These are phyloP conservation scores for Clostera curtula DNA, from an alignment of 2,888 invertebrate species.

Conservation along the genomic window DNA sequence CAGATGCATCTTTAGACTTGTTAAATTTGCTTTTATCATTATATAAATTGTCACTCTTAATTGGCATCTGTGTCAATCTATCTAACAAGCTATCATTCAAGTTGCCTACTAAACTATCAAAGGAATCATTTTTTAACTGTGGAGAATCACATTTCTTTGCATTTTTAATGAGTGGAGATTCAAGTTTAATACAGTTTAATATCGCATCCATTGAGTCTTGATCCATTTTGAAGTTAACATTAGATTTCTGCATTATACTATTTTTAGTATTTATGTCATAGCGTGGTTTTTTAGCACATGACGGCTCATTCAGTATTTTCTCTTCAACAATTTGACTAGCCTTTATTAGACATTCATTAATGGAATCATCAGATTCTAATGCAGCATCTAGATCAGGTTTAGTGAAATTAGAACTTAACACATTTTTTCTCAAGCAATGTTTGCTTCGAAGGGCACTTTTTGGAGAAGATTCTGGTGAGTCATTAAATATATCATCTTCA, in stretches of 20 bases:
- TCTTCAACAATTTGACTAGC: slow-evolving; percentile 68
- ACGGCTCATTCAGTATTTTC: slow-evolving; percentile 36
- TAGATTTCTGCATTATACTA: slow-evolving; percentile 20
- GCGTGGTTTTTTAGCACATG: slow-evolving; percentile 33
- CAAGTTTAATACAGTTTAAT: slow-evolving; percentile 50
- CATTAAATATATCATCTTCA: slow-evolving; percentile 59
- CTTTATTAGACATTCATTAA: slow-evolving; percentile 65
- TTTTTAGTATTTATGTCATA: slow-evolving; percentile 21
- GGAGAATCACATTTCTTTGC: slow-evolving; percentile 43
- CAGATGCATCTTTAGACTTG: slow-evolving; percentile 15
- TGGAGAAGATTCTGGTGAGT: slow-evolving; percentile 49
- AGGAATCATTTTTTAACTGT: slow-evolving; percentile 58
- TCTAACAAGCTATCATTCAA: slow-evolving; percentile 65
- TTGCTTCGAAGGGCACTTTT: slow-evolving; percentile 43
- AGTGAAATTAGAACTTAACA: slow-evolving; percentile 57
- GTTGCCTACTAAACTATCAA: slow-evolving; percentile 60
- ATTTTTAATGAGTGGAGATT: slow-evolving; percentile 42
- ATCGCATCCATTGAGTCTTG: slow-evolving; percentile 61
- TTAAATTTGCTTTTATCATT: slow-evolving; percentile 20
- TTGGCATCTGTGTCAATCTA: slow-evolving; percentile 51
- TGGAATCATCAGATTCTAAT: slow-evolving; percentile 67
- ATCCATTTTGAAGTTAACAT: slow-evolving; percentile 40
- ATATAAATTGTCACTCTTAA: slow-evolving; percentile 25
- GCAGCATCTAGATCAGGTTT: slow-evolving; percentile 53
- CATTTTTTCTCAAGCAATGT: slow-evolving; percentile 54